These are phyloP conservation scores for Palythoa heliodiscus DNA, from an alignment of 92 coral and sea anemone species.

Conservation along the genomic window DNA sequence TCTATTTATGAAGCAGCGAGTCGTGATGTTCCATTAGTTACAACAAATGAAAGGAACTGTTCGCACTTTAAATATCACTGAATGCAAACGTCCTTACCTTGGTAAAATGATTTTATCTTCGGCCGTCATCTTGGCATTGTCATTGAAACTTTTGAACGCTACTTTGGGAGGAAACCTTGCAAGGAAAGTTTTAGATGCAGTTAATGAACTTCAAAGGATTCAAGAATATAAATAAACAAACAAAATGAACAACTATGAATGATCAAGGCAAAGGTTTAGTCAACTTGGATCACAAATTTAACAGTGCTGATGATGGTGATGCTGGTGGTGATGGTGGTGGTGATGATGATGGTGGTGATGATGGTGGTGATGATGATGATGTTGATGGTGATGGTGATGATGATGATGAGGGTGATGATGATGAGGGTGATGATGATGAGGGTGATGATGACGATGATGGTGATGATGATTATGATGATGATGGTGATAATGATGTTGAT, in stretches of 20 bases:
- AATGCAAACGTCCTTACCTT: slow-evolving; percentile 54
- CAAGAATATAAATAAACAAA: not conserved
- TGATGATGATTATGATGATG: too few species aligned
- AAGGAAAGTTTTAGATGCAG: not conserved
- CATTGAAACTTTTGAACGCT: slow-evolving; percentile 80
- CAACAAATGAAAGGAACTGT: too few species aligned
- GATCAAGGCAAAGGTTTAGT: not conserved
- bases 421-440: not conserved
- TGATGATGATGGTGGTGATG: not conserved
- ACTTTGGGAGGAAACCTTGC: slow-evolving; percentile 83
- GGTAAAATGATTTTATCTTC: slow-evolving; percentile 91
- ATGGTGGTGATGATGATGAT: not conserved
- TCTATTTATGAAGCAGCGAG: too few species aligned
- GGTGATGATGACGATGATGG: too few species aligned
- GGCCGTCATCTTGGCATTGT: slow-evolving; percentile 75
- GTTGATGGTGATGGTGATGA: not conserved
- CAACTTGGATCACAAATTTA: not conserved
- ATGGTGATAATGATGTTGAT: too few species aligned
- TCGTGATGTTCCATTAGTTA: too few species aligned
- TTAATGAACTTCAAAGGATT: not conserved
- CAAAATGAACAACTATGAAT: not conserved
- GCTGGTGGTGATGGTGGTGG: not conserved
- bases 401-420: not conserved
- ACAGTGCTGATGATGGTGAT: not conserved
- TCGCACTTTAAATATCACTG: too few species aligned